These are phyloP conservation scores for Agelaius tricolor DNA, from an alignment of 2,113 vertebrate genomes.

Conservation along the genomic window DNA sequence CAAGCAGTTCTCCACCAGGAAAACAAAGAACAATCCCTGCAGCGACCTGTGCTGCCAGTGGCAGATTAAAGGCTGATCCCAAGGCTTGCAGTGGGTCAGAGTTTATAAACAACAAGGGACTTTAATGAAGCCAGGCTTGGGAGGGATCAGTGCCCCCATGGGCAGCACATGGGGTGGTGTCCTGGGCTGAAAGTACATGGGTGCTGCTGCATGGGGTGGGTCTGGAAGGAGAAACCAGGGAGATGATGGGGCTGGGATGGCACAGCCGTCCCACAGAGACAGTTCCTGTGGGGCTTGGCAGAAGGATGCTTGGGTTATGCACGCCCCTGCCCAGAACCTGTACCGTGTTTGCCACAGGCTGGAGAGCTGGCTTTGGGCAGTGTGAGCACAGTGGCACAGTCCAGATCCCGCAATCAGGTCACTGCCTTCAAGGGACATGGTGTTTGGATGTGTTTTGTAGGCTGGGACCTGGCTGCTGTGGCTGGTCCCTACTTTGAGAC, in stretches of 20 bases:
- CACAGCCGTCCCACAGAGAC: fast-evolving
- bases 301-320: fast-evolving
- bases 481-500: not conserved
- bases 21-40: conserved; percentile 5
- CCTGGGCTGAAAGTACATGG: not conserved
- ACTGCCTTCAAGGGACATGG: not conserved
- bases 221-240: not conserved
- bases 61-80: conserved; percentile 45
- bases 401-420: fast-evolving
- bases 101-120: conserved; percentile 21
- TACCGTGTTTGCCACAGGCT: fast-evolving
- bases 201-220: fast-evolving
- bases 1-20: not conserved
- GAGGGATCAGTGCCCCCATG: not conserved
- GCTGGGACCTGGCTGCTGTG: not conserved
- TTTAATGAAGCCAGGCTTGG: not conserved
- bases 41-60: not conserved
- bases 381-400: fast-evolving
- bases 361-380: not conserved
- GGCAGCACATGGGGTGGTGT: not conserved
- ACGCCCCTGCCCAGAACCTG: fast-evolving
- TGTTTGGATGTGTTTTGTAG: not conserved
- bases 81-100: not conserved
- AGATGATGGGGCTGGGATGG: not conserved
- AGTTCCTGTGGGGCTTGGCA: not conserved